Base-by-base conservation (phyloP, 2,888 invertebrate species). In the Atrina japonica region DNA sequence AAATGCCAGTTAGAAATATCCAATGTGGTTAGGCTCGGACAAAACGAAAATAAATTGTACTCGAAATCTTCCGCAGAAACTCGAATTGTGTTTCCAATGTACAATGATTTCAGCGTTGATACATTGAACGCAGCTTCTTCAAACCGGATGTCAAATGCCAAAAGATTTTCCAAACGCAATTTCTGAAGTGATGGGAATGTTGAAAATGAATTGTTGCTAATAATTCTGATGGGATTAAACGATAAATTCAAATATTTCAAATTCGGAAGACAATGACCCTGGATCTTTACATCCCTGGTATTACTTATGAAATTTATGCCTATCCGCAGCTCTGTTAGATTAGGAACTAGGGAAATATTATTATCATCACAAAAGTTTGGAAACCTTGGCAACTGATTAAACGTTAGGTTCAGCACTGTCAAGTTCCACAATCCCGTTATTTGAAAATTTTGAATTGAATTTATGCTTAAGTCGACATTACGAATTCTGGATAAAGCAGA, bases 231-330 rank as follows among this genome's bases (percentile, higher is more conserved):
- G 5, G 61, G 49, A 30, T 61, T 61, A 21, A 27, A 61, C 0
- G 61, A 49, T 30, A 61, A 61, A 49, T 61, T 61, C 9, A 61
- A 30, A 49, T 27, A 30, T 21, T 25, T 9, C 30, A 61, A 30
- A 14, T 61, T 14, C 14, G 61, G 29, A 11, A 61, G 25, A 61
- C 61, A 61, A 21, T 35, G 61, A 0, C 61, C 61, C 7, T 49
- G 21, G 14, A 18, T 6, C n/a, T 47, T 21, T 21, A 49, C n/a
- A 3, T 47, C 30, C 1, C 23, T 25, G 23, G 49, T 49, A 35
- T 61, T 47, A 21, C 30, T 30, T 14, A 61, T 61, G 30, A 23
- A 30, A 49, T 61, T 61, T 9, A 61, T 61, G 9, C 30, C 47
- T 9, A 61, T 14, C 3, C 16, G 35, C 11, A 61, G n/a, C 18